Evolutionary conservation across 2,888 invertebrate genomes (phyloP).

Genomic region (Drosophila suboccidentalis): DNA sequence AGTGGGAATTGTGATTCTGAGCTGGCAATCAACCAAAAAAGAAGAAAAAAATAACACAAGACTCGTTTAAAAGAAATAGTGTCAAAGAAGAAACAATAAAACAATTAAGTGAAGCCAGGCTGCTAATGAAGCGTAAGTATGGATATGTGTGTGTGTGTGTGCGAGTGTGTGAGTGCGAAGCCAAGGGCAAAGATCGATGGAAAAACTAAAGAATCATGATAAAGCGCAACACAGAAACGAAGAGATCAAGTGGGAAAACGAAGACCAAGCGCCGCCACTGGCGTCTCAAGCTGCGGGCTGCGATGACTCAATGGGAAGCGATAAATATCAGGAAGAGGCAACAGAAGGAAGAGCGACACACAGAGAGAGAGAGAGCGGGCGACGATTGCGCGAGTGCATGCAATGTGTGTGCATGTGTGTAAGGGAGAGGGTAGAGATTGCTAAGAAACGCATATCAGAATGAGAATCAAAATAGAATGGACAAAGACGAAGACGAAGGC

Average conservation of each 20-base stretch:
- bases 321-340: conserved; percentile 14
- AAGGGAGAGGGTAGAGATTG: neutral
- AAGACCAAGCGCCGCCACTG: conserved; percentile 44
- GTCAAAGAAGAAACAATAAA: conserved; percentile 62
- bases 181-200: conserved; percentile 60
- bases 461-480: conserved; percentile 61
- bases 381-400: conserved; percentile 11
- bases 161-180: conserved; percentile 9
- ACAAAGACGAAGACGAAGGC: conserved; percentile 25
- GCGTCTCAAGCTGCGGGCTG: conserved; percentile 53
- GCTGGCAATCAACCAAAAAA: conserved; percentile 23
- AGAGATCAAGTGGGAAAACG: conserved; percentile 39
- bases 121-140: conserved; percentile 63
- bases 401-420: conserved; percentile 8
- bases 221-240: conserved; percentile 15
- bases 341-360: conserved; percentile 14
- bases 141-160: neutral
- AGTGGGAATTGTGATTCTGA: conserved; percentile 44
- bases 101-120: conserved; percentile 56
- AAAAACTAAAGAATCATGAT: conserved; percentile 47
- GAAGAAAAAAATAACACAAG: conserved; percentile 5
- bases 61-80: conserved; percentile 51
- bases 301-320: conserved; percentile 64
- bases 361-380: conserved; percentile 11
- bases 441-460: conserved; percentile 26